Percentiles rank a stretch among this genome's conserved stretches.
Evolutionary conservation across 2,888 invertebrate species (phyloP).

Genomic region (Cataglyphis altisquamis): DNA sequence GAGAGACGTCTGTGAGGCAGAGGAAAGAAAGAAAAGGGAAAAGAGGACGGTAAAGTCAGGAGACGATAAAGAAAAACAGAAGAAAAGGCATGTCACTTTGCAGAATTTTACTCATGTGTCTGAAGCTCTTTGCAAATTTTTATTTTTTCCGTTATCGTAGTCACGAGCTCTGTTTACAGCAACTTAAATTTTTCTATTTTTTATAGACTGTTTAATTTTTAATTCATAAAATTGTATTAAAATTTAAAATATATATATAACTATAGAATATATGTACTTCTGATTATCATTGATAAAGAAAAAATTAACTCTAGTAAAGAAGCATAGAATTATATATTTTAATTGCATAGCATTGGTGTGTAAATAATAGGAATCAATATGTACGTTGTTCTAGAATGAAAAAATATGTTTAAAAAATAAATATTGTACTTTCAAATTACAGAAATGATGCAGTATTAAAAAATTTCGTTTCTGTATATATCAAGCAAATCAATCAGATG

Average conservation of each 20-base stretch:
- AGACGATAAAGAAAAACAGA: constrained; percentile 69
- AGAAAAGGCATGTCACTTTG: constrained; percentile 23
- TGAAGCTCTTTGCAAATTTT: neutral
- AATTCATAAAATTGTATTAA: neutral
- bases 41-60: constrained; percentile 50
- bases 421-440: neutral
- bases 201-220: neutral
- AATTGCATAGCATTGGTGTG: neutral
- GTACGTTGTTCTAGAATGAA: neutral
- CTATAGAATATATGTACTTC: neutral
- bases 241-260: neutral
- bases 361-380: constrained; percentile 8
- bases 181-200: neutral
- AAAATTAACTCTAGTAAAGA: neutral
- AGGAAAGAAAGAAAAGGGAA: constrained; percentile 71
- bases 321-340: neutral
- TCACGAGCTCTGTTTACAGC: neutral
- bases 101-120: constrained; percentile 21
- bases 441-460: neutral
- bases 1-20: constrained; percentile 68
- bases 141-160: neutral
- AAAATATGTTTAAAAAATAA: neutral
- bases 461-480: neutral
- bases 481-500: neutral
- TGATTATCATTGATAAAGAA: neutral